Conservation (phyloP, 1,140 invertebrate species). For the Vollenhovia emeryi region DNA sequence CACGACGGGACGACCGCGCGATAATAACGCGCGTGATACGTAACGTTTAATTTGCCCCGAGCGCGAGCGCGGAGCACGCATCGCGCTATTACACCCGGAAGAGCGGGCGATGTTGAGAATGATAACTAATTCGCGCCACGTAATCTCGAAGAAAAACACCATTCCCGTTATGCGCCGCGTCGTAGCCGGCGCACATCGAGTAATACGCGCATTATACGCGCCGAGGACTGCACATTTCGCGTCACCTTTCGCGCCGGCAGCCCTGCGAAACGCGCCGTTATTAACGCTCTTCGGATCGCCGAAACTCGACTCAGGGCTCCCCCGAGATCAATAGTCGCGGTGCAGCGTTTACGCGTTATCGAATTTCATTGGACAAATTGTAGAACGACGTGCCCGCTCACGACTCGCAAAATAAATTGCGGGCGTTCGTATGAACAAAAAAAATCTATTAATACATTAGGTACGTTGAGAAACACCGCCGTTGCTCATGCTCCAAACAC, state of each 20-base stretch:
- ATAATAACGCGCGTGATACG: constrained; percentile 56
- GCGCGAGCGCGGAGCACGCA: background rate
- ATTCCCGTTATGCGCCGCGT: constrained; percentile 20
- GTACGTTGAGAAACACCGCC: background rate
- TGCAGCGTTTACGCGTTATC: background rate
- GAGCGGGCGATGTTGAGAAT: constrained; percentile 47
- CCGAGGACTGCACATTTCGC: background rate
- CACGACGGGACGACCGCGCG: constrained; percentile 29
- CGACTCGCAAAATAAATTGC: background rate
- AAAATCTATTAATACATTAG: constrained; percentile 50
- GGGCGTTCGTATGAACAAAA: background rate
- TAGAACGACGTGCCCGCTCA: background rate
- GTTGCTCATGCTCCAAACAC: constrained; percentile 34
- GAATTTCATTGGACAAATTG: background rate
- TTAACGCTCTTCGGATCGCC: background rate
- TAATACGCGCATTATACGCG: constrained; percentile 33
- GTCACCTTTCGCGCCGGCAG: background rate
- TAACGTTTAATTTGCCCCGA: constrained; percentile 33
- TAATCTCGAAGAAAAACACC: constrained; percentile 55
- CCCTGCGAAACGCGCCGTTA: background rate
- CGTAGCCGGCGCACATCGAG: constrained; percentile 18
- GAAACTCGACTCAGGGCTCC: background rate
- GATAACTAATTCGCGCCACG: constrained; percentile 55
- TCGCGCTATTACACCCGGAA: constrained; percentile 17
- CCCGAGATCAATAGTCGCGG: background rate